These are phyloP conservation scores for Cephonodes hylas DNA, from an alignment of 2,888 invertebrate species.

Conservation along the genomic window DNA sequence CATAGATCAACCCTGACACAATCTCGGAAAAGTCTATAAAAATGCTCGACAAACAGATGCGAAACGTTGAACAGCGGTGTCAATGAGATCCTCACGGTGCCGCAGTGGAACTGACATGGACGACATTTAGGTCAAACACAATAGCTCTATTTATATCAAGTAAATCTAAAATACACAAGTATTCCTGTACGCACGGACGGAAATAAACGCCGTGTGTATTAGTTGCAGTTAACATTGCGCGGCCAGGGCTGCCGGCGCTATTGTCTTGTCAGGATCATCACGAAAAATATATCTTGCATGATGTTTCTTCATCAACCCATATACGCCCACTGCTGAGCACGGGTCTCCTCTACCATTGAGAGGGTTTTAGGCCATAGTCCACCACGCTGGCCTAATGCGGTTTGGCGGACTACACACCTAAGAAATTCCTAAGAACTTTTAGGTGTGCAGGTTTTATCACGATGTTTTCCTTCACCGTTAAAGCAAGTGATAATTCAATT, in stretches of 20 bases:
- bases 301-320: too few species aligned
- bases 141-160: slow-evolving; percentile 73
- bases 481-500: too few species aligned
- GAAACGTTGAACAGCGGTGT: not conserved
- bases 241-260: slow-evolving; percentile 1
- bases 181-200: slow-evolving; percentile 68
- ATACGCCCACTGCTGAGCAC: too few species aligned
- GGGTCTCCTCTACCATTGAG: too few species aligned
- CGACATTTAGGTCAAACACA: slow-evolving; percentile 68
- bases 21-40: not conserved
- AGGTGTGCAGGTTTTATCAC: too few species aligned
- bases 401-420: too few species aligned
- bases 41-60: not conserved
- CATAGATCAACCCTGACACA: not conserved
- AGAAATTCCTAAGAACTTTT: too few species aligned
- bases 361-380: too few species aligned
- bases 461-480: too few species aligned
- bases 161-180: slow-evolving; percentile 69
- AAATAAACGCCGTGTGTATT: slow-evolving; percentile 51
- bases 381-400: too few species aligned
- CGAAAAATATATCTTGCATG: not conserved
- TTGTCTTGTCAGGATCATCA: not conserved
- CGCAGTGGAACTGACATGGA: slow-evolving; percentile 48
- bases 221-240: slow-evolving; percentile 9
- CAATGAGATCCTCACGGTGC: not conserved